Percentiles rank a stretch among this genome's conserved stretches.
Evolutionary conservation across 2,113 vertebrate genomes (phyloP).

Genomic region (Thermophis baileyi): DNA sequence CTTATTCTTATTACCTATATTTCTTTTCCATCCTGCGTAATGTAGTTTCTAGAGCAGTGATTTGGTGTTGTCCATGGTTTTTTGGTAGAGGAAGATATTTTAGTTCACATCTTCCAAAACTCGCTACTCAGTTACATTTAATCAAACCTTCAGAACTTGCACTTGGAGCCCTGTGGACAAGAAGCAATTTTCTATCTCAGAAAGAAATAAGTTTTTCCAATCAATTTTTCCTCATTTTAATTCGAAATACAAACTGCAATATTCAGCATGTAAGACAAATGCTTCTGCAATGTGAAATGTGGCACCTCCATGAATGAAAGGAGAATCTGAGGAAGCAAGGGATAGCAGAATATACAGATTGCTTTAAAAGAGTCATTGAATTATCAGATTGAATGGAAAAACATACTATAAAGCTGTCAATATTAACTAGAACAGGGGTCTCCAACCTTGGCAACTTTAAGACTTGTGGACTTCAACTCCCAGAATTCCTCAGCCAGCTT

Average conservation of each 20-base stretch:
- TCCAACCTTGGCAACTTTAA: too few species aligned
- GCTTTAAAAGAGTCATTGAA: too few species aligned
- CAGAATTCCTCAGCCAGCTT: too few species aligned
- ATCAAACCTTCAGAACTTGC: background rate
- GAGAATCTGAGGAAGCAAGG: background rate
- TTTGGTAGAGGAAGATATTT: background rate
- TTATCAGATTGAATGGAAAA: background rate
- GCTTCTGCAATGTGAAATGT: background rate
- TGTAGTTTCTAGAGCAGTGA: background rate
- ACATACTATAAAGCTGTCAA: background rate
- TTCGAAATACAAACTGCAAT: background rate
- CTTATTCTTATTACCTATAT: background rate
- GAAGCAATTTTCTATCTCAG: background rate
- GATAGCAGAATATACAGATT: background rate
- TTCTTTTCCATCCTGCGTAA: background rate
- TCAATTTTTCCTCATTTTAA: background rate
- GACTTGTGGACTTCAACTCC: too few species aligned
- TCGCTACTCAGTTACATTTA: background rate
- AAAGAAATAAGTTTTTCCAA: background rate
- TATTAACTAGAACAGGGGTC: too few species aligned
- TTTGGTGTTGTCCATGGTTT: background rate
- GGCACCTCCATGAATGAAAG: background rate
- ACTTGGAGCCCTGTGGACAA: background rate
- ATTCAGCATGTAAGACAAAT: background rate
- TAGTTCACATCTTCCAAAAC: background rate